Conservation (phyloP, 1,140 invertebrate genomes). For the Elysia chlorotica region DNA sequence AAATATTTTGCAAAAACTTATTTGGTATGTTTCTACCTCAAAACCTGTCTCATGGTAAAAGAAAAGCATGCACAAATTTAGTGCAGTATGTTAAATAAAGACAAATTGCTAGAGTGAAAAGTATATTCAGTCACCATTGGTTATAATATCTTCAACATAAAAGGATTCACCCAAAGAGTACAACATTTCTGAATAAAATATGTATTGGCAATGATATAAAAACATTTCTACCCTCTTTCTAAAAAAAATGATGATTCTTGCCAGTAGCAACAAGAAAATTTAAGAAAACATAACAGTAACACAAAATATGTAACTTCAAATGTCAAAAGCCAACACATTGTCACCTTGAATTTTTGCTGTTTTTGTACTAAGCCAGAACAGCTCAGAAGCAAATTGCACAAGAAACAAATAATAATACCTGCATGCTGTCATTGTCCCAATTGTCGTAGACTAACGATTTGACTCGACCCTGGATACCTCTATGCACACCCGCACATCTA, state of each 20-base stretch:
- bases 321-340: neutral
- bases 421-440: slow-evolving; percentile 64
- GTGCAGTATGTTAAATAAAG: neutral
- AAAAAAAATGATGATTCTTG: neutral
- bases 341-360: neutral
- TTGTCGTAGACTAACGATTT: slow-evolving; percentile 85
- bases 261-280: neutral
- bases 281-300: neutral
- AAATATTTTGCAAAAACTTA: neutral
- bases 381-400: too few species aligned
- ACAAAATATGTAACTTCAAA: neutral
- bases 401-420: too few species aligned
- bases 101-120: too few species aligned
- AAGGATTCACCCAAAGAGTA: too few species aligned
- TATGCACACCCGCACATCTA: slow-evolving; percentile 81
- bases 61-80: neutral
- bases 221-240: too few species aligned
- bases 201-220: too few species aligned
- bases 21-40: too few species aligned
- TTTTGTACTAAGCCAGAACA: too few species aligned
- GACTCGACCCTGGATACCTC: slow-evolving; percentile 84
- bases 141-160: too few species aligned
- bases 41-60: too few species aligned
- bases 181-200: too few species aligned
- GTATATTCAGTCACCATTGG: too few species aligned